Conservation (phyloP, 2,797 vertebrate species). For the Pipistrellus pipistrellus region DNA sequence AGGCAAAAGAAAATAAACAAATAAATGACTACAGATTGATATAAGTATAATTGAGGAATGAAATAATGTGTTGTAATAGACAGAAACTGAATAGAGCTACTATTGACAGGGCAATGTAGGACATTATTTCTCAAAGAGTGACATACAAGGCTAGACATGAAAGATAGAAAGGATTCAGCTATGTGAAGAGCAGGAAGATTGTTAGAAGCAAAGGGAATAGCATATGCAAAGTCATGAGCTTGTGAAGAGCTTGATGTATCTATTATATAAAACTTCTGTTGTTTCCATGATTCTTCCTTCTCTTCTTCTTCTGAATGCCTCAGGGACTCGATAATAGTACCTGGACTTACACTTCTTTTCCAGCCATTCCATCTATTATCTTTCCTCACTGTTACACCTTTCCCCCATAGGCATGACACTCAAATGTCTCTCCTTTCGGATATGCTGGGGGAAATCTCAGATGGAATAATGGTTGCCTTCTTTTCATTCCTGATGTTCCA, state of each 20-base stretch:
- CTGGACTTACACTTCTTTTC: not conserved
- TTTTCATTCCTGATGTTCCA: not conserved
- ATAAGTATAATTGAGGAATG: not conserved
- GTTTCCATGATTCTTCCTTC: not conserved
- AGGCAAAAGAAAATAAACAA: not conserved
- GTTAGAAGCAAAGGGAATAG: not conserved
- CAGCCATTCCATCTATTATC: not conserved
- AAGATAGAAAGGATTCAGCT: not conserved
- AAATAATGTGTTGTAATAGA: not conserved
- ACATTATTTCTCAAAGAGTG: not conserved
- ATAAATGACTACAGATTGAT: not conserved
- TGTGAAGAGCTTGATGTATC: not conserved
- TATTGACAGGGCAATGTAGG: not conserved
- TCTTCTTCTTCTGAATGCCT: not conserved
- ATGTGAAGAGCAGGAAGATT: not conserved
- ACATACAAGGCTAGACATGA: not conserved
- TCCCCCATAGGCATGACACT: not conserved
- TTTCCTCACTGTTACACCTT: not conserved
- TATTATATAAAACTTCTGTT: not conserved
- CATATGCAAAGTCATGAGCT: not conserved
- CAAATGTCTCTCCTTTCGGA: not conserved
- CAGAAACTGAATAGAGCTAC: not conserved
- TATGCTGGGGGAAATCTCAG: not conserved
- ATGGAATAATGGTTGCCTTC: not conserved
- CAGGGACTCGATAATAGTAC: not conserved